phyloP scores from a whole-genome alignment of 2,888 invertebrate genomes.

The Scrobipalpa atriplicella region DNA sequence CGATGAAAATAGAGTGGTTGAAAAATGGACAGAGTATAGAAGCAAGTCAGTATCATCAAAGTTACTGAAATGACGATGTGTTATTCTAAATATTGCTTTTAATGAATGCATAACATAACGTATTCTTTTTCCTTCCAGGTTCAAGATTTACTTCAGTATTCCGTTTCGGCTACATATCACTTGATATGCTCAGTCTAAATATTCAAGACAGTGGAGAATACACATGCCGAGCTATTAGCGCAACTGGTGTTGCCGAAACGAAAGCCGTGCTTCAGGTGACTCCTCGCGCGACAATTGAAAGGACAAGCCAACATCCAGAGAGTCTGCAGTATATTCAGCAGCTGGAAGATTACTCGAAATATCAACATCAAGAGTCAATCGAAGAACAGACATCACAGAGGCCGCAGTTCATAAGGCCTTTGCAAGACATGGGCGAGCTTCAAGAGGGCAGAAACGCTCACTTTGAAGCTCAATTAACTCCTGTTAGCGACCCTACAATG shows the following conservation, averaged over 20 bases:
- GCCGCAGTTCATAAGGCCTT: slow-evolving; percentile 94
- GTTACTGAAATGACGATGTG: neutral
- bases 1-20: slow-evolving; percentile 98
- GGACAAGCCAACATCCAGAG: slow-evolving; percentile 94
- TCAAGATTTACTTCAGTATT: slow-evolving; percentile 97
- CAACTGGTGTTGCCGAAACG: slow-evolving; percentile 93
- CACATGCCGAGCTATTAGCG: slow-evolving; percentile 93
- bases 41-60: slow-evolving; percentile 87
- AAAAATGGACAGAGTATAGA: slow-evolving; percentile 95
- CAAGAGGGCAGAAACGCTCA: slow-evolving; percentile 96
- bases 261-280: slow-evolving; percentile 91
- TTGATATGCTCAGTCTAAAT: slow-evolving; percentile 94
- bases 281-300: slow-evolving; percentile 92
- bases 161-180: slow-evolving; percentile 98
- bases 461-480: slow-evolving; percentile 95
- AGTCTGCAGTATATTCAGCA: slow-evolving; percentile 95
- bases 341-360: slow-evolving; percentile 94
- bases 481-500: slow-evolving; percentile 96
- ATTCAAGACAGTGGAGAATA: slow-evolving; percentile 95
- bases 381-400: slow-evolving; percentile 91
- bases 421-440: slow-evolving; percentile 92
- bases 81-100: neutral
- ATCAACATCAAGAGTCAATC: slow-evolving; percentile 92
- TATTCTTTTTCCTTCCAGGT: slow-evolving; percentile 83
- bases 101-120: slow-evolving; percentile 1